Evolutionary conservation across 2,113 vertebrate species (phyloP).

Genomic region (Corvus moneduloides): DNA sequence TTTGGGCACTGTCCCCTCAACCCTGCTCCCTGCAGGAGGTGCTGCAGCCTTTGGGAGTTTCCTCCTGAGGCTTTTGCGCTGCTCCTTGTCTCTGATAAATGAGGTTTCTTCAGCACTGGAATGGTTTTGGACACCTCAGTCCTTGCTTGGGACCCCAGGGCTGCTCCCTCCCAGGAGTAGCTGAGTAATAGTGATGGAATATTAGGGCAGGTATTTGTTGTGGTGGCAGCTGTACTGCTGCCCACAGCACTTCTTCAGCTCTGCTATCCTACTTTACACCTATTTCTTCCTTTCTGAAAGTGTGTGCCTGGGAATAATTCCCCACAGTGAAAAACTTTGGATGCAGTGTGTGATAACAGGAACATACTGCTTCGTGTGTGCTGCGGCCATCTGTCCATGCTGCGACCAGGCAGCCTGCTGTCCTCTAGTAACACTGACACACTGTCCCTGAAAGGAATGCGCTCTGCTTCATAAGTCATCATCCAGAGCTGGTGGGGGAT

Average conservation of each 20-base stretch:
- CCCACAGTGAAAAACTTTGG: neutral
- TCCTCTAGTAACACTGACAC: neutral
- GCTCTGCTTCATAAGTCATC: neutral
- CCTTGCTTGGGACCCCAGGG: neutral
- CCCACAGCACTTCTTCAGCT: neutral
- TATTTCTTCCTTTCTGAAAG: neutral
- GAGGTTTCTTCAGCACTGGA: neutral
- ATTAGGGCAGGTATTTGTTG: neutral
- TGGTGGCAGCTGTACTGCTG: neutral
- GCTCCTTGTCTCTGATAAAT: neutral
- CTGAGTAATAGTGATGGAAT: neutral
- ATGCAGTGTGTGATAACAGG: neutral
- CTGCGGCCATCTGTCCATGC: neutral
- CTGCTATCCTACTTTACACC: neutral
- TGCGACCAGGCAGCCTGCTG: neutral
- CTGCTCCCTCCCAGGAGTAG: neutral
- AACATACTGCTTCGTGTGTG: neutral
- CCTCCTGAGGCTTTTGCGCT: neutral
- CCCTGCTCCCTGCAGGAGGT: neutral
- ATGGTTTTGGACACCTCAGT: neutral
- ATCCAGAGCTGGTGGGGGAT: neutral
- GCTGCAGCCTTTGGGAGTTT: neutral
- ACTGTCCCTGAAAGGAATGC: neutral
- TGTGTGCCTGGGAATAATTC: neutral
- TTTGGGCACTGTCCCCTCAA: too few species aligned